phyloP scores from a whole-genome alignment of 2,113 vertebrate genomes.

The Camarhynchus parvulus region DNA sequence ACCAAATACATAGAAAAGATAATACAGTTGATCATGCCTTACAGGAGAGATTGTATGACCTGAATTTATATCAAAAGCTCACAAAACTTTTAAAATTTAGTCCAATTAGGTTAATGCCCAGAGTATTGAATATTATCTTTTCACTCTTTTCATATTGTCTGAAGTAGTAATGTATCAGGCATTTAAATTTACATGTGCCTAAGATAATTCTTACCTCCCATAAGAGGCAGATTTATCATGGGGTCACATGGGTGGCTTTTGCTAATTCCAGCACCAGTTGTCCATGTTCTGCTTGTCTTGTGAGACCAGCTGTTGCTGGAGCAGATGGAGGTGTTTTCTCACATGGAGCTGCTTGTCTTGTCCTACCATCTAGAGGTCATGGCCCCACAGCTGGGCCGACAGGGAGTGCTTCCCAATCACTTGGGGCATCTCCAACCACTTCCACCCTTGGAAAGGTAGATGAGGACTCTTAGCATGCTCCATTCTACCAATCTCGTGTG shows the following conservation, averaged over 20 bases:
- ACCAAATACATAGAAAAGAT: not conserved
- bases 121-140: not conserved
- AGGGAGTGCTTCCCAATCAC: rapidly evolving
- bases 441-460: not conserved
- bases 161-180: not conserved
- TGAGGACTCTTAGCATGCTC: not conserved
- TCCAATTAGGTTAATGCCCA: not conserved
- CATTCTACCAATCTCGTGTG: not conserved
- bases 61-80: not conserved
- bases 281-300: not conserved
- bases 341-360: not conserved
- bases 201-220: not conserved
- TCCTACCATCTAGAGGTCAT: not conserved
- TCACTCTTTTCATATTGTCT: not conserved
- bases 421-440: not conserved
- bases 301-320: not conserved
- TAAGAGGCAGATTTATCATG: not conserved
- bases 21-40: not conserved
- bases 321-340: not conserved
- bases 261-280: not conserved
- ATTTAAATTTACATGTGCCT: not conserved
- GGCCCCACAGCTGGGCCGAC: not conserved
- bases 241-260: not conserved
- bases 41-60: not conserved
- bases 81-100: not conserved